These are phyloP conservation scores for Isoperla grammatica DNA, from an alignment of 2,888 invertebrate species.

Conservation along the genomic window DNA sequence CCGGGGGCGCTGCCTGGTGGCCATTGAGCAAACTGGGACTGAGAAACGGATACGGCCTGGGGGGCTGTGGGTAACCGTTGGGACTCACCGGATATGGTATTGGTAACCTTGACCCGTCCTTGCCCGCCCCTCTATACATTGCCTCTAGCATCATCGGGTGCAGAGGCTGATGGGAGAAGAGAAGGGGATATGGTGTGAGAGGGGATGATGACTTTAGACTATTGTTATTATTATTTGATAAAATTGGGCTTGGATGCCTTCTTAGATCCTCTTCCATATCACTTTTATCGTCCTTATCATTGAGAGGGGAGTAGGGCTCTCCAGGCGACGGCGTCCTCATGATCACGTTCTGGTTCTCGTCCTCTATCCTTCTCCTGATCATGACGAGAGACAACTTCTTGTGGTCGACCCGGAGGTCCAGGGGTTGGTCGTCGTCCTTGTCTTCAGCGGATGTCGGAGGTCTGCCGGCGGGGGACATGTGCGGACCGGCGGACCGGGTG, in stretches of 20 bases:
- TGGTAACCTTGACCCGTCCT: constrained; percentile 53
- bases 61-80: constrained; percentile 43
- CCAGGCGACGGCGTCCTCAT: constrained; percentile 37
- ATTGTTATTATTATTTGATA: constrained; percentile 45
- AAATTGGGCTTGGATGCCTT: constrained; percentile 41
- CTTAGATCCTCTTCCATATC: constrained; percentile 37
- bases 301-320: constrained; percentile 17
- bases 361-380: constrained; percentile 57
- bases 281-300: constrained; percentile 28
- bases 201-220: constrained; percentile 21
- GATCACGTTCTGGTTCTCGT: constrained; percentile 82
- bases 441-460: constrained; percentile 44
- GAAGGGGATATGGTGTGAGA: constrained; percentile 42
- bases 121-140: constrained; percentile 55
- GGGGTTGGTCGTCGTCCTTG: constrained; percentile 64
- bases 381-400: constrained; percentile 56
- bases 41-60: constrained; percentile 45
- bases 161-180: constrained; percentile 56
- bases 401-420: constrained; percentile 81
- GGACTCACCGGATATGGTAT: constrained; percentile 53
- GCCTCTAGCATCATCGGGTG: constrained; percentile 68
- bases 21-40: constrained; percentile 44
- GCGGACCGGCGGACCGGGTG: constrained; percentile 32
- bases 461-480: constrained; percentile 41
- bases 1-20: constrained; percentile 42